Evolutionary conservation across 2,888 invertebrate genomes (phyloP).

Genomic region (Slavum lentiscoides): DNA sequence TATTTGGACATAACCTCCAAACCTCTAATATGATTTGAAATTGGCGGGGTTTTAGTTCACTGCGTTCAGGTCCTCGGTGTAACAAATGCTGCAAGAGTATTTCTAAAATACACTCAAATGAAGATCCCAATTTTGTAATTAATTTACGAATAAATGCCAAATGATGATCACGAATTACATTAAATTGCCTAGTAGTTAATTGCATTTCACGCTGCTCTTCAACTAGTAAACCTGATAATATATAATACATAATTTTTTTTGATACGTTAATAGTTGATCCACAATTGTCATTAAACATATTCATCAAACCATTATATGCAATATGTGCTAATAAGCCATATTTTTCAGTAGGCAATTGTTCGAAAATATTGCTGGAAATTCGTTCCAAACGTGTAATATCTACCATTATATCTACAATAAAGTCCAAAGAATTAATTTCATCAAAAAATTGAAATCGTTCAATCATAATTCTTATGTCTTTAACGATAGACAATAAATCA

Average conservation of each 20-base stretch:
- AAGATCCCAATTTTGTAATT: constrained; percentile 24
- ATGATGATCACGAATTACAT: constrained; percentile 45
- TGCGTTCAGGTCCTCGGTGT: constrained; percentile 45
- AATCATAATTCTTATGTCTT: constrained; percentile 27
- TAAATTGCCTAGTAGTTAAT: constrained; percentile 40
- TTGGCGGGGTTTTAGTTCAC: constrained; percentile 46
- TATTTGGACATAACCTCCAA: constrained; percentile 45
- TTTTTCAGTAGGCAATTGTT: constrained; percentile 28
- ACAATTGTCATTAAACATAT: constrained; percentile 48
- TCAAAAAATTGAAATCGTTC: constrained; percentile 43
- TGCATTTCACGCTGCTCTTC: constrained; percentile 45
- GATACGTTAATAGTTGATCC: constrained; percentile 20
- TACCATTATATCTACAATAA: constrained; percentile 31
- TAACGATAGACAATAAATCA: constrained; percentile 25
- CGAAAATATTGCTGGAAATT: constrained; percentile 29
- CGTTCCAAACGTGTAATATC: constrained; percentile 35
- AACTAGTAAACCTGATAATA: constrained; percentile 31
- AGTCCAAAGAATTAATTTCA: constrained; percentile 28
- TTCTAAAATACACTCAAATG: constrained; percentile 24
- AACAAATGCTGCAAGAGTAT: constrained; percentile 41
- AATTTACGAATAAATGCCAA: constrained; percentile 41
- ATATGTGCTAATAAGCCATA: constrained; percentile 39
- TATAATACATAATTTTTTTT: constrained; percentile 22
- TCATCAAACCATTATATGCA: constrained; percentile 22
- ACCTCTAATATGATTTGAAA: constrained; percentile 48